Conservation (phyloP, 2,113 vertebrate genomes). For the Kryptolebias marmoratus region DNA sequence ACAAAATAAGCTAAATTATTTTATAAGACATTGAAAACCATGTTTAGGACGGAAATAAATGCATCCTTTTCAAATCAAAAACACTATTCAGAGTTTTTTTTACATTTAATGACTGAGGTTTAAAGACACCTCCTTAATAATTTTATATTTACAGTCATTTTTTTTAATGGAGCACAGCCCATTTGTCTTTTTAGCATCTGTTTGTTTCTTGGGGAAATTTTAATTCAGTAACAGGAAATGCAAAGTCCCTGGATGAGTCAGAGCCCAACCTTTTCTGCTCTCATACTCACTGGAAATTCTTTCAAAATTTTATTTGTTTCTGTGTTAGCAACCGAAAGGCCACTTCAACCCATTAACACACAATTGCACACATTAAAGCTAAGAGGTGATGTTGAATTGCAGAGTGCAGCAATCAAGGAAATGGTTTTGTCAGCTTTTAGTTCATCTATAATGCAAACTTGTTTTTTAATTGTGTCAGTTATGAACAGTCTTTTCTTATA, state of each 20-base stretch:
- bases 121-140: no score
- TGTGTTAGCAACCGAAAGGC: slow-evolving; percentile 46
- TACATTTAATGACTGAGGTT: no score
- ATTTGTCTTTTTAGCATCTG: slow-evolving; percentile 50
- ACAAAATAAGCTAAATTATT: no score
- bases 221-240: slow-evolving; percentile 54
- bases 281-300: slow-evolving; percentile 63
- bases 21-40: no score
- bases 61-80: background rate
- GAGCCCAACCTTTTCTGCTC: slow-evolving; percentile 50
- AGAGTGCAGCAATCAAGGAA: background rate
- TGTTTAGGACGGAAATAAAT: background rate
- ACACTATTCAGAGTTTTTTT: no score
- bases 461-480: background rate
- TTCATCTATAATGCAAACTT: background rate
- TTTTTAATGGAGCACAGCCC: no score
- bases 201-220: slow-evolving; percentile 66
- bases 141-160: no score
- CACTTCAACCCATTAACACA: slow-evolving; percentile 47
- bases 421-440: slow-evolving; percentile 3
- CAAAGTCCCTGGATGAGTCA: slow-evolving; percentile 49
- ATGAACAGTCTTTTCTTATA: slow-evolving; percentile 11
- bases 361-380: slow-evolving; percentile 26
- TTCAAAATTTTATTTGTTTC: slow-evolving; percentile 56
- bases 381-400: slow-evolving; percentile 21